A percentile compares a stretch with the other conserved stretches of the same genome.
These are phyloP conservation scores for Dynastes maya DNA, from an alignment of 2,888 invertebrate species.

Conservation along the genomic window DNA sequence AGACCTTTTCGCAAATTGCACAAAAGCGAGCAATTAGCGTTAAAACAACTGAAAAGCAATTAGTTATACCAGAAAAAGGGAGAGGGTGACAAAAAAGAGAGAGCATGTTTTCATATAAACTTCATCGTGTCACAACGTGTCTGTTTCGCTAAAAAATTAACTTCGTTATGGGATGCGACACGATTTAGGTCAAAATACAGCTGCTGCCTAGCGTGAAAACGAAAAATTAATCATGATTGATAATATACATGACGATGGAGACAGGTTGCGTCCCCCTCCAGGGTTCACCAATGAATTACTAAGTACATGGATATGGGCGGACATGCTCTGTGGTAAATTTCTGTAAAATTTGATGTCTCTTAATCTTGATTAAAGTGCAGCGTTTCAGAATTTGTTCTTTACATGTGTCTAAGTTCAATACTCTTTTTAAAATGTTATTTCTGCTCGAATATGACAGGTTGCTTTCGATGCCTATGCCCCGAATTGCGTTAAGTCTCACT, in stretches of 20 bases:
- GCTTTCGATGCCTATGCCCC: no score
- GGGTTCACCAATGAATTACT: constrained; percentile 1
- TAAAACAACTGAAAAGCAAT: constrained; percentile 10
- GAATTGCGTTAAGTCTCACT: no score
- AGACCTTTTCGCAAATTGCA: no score
- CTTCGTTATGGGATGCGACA: constrained; percentile 1
- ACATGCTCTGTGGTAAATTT: neutral
- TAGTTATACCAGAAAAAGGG: neutral
- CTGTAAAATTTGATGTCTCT: no score
- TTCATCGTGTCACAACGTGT: neutral
- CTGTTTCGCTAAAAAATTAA: constrained; percentile 15
- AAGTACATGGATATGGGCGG: constrained; percentile 3
- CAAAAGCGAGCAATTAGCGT: no score
- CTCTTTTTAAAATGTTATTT: no score
- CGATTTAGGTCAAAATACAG: constrained; percentile 33
- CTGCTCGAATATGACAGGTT: no score
- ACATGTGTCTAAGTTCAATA: no score
- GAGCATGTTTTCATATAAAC: neutral
- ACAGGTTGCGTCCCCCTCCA: constrained; percentile 14
- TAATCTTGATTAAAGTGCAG: no score
- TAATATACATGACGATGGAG: constrained; percentile 25
- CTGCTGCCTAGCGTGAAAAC: constrained; percentile 9
- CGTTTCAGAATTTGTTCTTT: no score
- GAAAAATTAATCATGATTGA: constrained; percentile 35
- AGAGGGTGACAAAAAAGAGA: neutral